A percentile compares a stretch with the other conserved stretches of the same genome.
Conservation (phyloP, 2,113 vertebrate species). For the Canis aureus region DNA sequence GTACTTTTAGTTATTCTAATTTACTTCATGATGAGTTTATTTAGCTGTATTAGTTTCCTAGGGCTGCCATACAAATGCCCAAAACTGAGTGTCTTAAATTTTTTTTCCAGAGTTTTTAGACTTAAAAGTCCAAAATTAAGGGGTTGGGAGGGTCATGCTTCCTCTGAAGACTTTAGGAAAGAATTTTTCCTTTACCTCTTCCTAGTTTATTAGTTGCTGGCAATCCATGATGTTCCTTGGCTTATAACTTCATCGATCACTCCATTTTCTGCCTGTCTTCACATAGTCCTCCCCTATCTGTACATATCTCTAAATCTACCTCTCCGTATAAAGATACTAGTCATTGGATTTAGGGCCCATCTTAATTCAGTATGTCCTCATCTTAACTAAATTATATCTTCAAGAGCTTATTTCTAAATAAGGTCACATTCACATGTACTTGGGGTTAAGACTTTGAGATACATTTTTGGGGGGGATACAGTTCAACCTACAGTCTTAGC, state of each 20-base stretch:
- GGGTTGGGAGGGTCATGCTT: not conserved
- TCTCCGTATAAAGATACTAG: not conserved
- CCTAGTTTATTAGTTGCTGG: no score
- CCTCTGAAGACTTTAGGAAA: not conserved
- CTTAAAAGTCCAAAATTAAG: not conserved
- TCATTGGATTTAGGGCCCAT: not conserved
- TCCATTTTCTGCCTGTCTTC: not conserved
- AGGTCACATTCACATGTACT: not conserved
- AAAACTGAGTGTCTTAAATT: not conserved
- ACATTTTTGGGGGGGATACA: not conserved
- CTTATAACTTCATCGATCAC: not conserved
- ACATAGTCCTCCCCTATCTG: not conserved
- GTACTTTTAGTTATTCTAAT: slow-evolving; percentile 24
- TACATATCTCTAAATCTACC: not conserved
- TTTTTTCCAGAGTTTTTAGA: not conserved
- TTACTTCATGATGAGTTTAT: not conserved
- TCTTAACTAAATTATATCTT: not conserved
- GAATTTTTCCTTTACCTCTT: not conserved
- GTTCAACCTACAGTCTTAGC: not conserved
- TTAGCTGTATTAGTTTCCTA: not conserved
- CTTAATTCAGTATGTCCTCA: not conserved
- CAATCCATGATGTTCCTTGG: not conserved
- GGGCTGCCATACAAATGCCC: not conserved
- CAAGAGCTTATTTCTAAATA: not conserved
- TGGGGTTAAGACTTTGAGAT: not conserved